Conservation (phyloP, 2,113 vertebrate genomes). For the Neotoma lepida region DNA sequence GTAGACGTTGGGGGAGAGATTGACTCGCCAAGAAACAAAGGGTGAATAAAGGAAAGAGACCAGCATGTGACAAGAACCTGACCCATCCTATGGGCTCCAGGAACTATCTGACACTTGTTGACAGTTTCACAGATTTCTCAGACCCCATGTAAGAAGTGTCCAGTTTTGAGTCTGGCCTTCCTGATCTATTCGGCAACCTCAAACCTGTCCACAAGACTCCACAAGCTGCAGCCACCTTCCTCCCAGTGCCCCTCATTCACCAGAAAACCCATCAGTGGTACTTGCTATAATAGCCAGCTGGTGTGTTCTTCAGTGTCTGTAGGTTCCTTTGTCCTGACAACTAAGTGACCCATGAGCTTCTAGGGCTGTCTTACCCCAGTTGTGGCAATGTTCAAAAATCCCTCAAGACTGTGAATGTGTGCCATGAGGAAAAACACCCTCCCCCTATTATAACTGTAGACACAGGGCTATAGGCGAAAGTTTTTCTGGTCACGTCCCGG, state of each 20-base stretch:
- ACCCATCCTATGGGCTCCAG: no score
- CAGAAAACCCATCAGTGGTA: background rate
- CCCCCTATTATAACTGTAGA: background rate
- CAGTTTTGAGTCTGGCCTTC: background rate
- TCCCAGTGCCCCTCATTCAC: background rate
- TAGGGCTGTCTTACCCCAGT: background rate
- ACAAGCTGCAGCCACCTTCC: no score
- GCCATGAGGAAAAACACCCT: background rate
- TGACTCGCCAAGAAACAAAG: background rate
- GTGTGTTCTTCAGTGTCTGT: no score
- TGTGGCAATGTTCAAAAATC: background rate
- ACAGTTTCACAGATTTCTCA: background rate
- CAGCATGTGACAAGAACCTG: background rate
- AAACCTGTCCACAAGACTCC: background rate
- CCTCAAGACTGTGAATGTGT: background rate
- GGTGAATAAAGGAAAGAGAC: background rate
- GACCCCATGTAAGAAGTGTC: fast-evolving
- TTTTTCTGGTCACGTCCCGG: no score
- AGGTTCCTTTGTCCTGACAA: background rate
- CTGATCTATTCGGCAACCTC: no score
- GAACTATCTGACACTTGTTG: background rate
- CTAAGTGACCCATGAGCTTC: background rate
- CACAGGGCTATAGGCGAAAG: no score
- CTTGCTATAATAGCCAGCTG: background rate
- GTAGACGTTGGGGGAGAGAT: no score